Conservation (phyloP, 2,113 vertebrate species). For the Cardinalis cardinalis region DNA sequence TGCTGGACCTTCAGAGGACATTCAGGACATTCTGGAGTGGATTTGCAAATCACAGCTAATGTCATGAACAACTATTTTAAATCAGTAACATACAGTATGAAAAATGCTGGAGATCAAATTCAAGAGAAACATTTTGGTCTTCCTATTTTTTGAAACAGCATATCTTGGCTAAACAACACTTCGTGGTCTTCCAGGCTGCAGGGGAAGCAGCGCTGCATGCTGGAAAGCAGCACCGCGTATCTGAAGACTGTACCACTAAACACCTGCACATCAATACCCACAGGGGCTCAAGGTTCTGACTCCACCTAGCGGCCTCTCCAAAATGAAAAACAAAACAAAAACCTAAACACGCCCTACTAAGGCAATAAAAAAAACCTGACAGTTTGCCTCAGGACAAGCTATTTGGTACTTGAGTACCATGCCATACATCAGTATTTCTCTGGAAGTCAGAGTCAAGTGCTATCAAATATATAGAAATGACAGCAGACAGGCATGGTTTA, state of each 20-base stretch:
- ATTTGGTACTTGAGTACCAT: not conserved
- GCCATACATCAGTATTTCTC: not conserved
- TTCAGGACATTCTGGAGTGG: too few relatives aligned
- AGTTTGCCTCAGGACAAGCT: not conserved
- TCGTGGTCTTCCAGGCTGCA: not conserved
- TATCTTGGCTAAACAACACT: not conserved
- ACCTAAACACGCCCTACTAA: not conserved
- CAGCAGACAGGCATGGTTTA: not conserved
- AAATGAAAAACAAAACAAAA: not conserved
- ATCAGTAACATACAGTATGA: not conserved
- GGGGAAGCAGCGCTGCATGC: not conserved
- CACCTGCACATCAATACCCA: rapidly evolving
- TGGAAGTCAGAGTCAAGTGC: not conserved
- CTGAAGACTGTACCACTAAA: rapidly evolving
- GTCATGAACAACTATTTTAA: not conserved
- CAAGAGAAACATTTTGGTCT: not conserved
- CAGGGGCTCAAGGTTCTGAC: not conserved
- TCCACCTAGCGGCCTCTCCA: not conserved
- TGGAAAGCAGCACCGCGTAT: rapidly evolving
- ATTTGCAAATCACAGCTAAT: not conserved
- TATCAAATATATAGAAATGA: not conserved
- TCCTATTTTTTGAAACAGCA: not conserved
- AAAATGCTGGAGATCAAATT: not conserved
- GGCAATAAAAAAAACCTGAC: not conserved
- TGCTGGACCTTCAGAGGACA: not conserved